phyloP scores from a whole-genome alignment of 2,113 vertebrate genomes.

The Pluvialis apricaria region DNA sequence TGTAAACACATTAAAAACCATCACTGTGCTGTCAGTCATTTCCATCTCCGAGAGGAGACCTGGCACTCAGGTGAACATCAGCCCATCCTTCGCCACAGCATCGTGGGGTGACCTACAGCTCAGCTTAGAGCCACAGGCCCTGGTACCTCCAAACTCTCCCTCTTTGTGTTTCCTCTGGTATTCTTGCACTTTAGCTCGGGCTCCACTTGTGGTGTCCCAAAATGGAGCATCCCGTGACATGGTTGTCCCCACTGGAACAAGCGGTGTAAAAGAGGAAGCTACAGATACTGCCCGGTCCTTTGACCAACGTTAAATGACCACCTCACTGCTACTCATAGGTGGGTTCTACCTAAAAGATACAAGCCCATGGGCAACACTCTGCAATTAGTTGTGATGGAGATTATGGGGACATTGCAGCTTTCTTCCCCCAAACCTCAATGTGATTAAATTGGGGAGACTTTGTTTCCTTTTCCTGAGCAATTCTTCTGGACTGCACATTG shows the following conservation, averaged over 20 bases:
- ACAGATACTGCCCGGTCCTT: not conserved
- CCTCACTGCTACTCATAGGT: too few species aligned
- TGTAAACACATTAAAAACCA: not conserved
- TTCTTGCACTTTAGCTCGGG: not conserved
- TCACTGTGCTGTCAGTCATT: not conserved
- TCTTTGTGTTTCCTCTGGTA: not conserved
- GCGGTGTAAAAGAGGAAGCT: not conserved
- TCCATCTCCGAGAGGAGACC: not conserved
- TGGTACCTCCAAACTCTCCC: not conserved
- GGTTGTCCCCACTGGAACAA: not conserved
- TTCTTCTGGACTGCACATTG: not conserved
- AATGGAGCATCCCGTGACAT: not conserved
- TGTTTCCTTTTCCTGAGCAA: not conserved
- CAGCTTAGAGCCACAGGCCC: not conserved
- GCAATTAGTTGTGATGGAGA: not conserved
- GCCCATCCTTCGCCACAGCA: not conserved
- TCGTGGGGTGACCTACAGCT: not conserved
- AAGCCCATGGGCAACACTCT: not conserved
- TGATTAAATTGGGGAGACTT: not conserved
- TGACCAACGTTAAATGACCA: not conserved
- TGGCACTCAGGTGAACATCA: rapidly evolving
- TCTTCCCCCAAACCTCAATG: not conserved
- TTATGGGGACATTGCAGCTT: not conserved
- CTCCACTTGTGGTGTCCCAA: not conserved
- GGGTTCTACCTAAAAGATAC: not conserved